phyloP scores from a whole-genome alignment of 2,888 invertebrate species.

The Aelia acuminata region DNA sequence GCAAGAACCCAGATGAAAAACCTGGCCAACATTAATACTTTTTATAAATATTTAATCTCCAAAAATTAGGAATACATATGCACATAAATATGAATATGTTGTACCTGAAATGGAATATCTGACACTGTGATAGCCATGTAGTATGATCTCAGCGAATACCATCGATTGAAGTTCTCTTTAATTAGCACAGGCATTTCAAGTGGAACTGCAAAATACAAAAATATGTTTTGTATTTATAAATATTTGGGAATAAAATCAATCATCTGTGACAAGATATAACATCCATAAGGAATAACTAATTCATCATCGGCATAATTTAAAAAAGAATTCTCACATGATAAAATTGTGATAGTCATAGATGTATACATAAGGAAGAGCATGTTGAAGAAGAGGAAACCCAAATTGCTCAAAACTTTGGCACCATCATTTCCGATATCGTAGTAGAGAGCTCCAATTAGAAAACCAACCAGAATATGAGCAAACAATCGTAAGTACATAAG shows the following conservation, averaged over 20 bases:
- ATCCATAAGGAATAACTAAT: neutral
- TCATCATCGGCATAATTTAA: constrained; percentile 2
- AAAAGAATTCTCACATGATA: constrained; percentile 84
- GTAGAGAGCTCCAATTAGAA: constrained; percentile 94
- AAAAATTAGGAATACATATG: too few relatives aligned
- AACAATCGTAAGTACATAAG: constrained; percentile 94
- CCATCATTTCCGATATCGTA: constrained; percentile 97
- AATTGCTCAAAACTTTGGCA: constrained; percentile 94
- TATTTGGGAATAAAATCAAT: too few relatives aligned
- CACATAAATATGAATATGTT: constrained; percentile 57
- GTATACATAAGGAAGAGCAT: constrained; percentile 99
- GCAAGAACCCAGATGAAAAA: neutral
- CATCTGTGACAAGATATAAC: too few relatives aligned
- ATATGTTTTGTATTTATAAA: neutral
- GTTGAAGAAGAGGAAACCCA: constrained; percentile 97
- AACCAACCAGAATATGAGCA: constrained; percentile 93
- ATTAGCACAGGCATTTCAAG: constrained; percentile 95
- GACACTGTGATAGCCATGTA: constrained; percentile 96
- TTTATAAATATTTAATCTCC: too few relatives aligned
- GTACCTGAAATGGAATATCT: constrained; percentile 97
- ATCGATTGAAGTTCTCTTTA: constrained; percentile 95
- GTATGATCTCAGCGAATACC: constrained; percentile 96
- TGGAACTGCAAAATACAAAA: constrained; percentile 80
- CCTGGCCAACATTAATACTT: too few relatives aligned
- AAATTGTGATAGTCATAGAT: constrained; percentile 98